Evolutionary conservation across 2,113 vertebrate genomes (phyloP), one percentile per base, ranked within the genome.

Genomic region (Triplophysa siluroides): DNA sequence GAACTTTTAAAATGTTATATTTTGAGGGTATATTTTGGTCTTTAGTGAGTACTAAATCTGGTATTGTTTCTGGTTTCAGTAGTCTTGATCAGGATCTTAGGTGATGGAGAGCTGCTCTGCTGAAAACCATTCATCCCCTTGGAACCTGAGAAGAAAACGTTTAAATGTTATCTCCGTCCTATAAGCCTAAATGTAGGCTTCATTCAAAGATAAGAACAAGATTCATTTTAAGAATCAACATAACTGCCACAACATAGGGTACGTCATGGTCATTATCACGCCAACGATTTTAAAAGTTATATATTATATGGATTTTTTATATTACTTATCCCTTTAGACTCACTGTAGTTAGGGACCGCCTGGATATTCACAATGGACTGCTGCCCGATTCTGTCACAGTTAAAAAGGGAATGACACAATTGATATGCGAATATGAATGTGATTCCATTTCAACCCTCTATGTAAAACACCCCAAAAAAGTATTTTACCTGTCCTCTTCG

Each of bases 401-500:
- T 24, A 73, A 70, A 63, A 66, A 54, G 14, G 43, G 43, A 71
- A 54, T 0, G 10, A 43, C 2, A 23, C 12, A 10, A 43, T 75
- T 9, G 41, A 33, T 61, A 24, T 45, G 11, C 69, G 78, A 8
- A 38, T 58, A 61, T 78, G 19, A 78, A 63, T 21, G 47, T 26
- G 21, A 76, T 66, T 23, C 3, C 54, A 4, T 38, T 54, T 58
- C 18, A 19, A 19, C 52, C 4, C 33, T 61, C 23, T 21, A 54
- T 4, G 26, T 43, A 8, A 16, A 19, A 38, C 4, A 0, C 7
- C 4, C 3, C 21, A 18, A 11, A 23, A 29, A 12, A 47, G 16
- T 12, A 29, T 4, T 43, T 79, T 80, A 92, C 90, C 89, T 89
- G 94, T 91, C 91, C 91, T 99, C 97, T 89, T 99, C 97, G 9